A percentile compares a stretch with the other conserved stretches of the same genome.
These are phyloP conservation scores for Trinorchestia longiramus DNA, from an alignment of 1,140 invertebrate species.

Conservation along the genomic window DNA sequence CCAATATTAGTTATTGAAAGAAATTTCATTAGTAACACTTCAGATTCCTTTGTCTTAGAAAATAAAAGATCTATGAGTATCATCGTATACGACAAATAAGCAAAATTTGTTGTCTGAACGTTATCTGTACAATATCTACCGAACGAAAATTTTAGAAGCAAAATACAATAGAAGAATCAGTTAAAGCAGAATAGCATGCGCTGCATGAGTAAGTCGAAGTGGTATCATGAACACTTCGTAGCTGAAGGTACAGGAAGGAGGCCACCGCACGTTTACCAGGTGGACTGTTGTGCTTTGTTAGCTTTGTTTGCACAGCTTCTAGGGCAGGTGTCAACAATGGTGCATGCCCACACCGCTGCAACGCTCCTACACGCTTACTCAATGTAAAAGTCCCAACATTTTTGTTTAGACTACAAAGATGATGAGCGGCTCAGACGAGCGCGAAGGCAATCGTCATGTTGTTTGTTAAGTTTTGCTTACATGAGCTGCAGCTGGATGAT, in stretches of 20 bases:
- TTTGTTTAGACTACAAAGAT: slow-evolving; percentile 9
- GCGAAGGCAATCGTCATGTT: neutral
- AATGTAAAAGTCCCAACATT: slow-evolving; percentile 1
- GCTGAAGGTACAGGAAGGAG: neutral
- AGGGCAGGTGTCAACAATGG: neutral
- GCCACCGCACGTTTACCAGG: neutral
- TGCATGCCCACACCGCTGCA: neutral
- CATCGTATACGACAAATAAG: neutral
- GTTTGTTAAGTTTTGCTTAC: neutral
- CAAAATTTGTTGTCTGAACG: too few relatives aligned
- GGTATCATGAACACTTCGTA: neutral
- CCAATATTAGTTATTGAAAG: neutral
- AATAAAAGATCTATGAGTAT: neutral
- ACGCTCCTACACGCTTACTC: neutral
- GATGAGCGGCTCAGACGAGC: neutral
- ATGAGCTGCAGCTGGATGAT: neutral
- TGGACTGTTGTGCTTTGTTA: neutral
- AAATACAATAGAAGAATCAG: too few relatives aligned
- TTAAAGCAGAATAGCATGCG: too few relatives aligned
- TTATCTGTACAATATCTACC: neutral
- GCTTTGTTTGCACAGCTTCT: neutral
- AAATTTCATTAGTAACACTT: neutral
- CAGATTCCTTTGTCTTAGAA: neutral
- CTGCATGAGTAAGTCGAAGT: too few relatives aligned
- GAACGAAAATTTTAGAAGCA: too few relatives aligned